These are phyloP conservation scores for Ascaphus truei DNA, from an alignment of 2,113 vertebrate species.

Conservation along the genomic window DNA sequence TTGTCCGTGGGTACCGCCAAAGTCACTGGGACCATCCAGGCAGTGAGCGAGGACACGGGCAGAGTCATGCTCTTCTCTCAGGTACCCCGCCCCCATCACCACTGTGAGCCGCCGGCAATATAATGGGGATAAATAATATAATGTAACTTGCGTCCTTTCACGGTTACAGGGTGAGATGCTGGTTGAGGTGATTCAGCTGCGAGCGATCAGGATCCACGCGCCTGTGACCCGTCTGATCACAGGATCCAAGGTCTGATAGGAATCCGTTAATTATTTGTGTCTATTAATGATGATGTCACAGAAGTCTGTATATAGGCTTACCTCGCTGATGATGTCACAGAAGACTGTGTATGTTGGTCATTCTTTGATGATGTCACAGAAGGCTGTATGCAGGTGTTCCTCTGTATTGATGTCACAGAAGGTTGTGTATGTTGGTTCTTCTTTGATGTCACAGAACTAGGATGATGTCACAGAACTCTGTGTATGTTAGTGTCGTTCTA, in stretches of 20 bases:
- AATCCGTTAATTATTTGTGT: too few relatives aligned
- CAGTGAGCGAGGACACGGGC: slow-evolving; percentile 57
- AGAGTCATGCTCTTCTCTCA: slow-evolving; percentile 58
- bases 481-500: too few relatives aligned
- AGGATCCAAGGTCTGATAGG: slow-evolving; percentile 51
- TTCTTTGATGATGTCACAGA: too few relatives aligned
- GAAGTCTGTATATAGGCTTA: too few relatives aligned
- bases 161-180: slow-evolving; percentile 55
- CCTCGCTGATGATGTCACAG: too few relatives aligned
- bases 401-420: too few relatives aligned
- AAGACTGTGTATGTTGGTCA: too few relatives aligned
- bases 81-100: slow-evolving; percentile 42
- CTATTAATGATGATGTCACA: too few relatives aligned
- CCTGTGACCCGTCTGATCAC: slow-evolving; percentile 54
- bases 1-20: slow-evolving; percentile 46
- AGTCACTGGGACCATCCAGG: slow-evolving; percentile 52
- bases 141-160: slow-evolving; percentile 53
- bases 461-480: too few relatives aligned
- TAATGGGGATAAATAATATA: slow-evolving; percentile 53
- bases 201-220: slow-evolving; percentile 54
- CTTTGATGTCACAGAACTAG: too few relatives aligned
- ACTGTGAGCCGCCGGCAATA: slow-evolving; percentile 55
- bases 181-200: slow-evolving; percentile 58
- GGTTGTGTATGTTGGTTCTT: too few relatives aligned
- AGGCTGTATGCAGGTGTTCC: too few relatives aligned